A percentile compares a stretch with the other conserved stretches of the same genome.
phyloP scores from a whole-genome alignment of 2,888 invertebrate genomes.

The Plemyria rubiginata region DNA sequence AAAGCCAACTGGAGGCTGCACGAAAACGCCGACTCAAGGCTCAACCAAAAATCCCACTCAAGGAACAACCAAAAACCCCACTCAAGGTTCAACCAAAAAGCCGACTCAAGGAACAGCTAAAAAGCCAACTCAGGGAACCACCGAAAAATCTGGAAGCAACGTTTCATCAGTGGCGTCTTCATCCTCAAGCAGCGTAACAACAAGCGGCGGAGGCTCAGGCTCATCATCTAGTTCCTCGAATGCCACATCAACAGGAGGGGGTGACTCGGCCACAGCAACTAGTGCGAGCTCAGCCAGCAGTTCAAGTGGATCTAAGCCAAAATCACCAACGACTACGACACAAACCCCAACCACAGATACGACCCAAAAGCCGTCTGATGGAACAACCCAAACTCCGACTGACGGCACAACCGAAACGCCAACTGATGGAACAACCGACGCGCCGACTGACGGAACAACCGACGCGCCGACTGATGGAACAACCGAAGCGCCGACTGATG shows the following conservation, averaged over 20 bases:
- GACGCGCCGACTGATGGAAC: not conserved
- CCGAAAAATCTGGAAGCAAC: not conserved
- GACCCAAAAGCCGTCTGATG: no score
- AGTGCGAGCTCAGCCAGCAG: not conserved
- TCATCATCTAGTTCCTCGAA: not conserved
- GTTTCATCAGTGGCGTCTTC: not conserved
- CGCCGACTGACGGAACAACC: not conserved
- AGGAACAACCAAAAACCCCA: not conserved
- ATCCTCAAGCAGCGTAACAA: not conserved
- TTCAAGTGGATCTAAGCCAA: not conserved
- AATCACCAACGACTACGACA: not conserved
- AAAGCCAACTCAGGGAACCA: not conserved
- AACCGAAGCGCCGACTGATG: not conserved
- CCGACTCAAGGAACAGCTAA: not conserved
- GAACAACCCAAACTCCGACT: not conserved
- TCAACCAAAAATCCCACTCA: not conserved
- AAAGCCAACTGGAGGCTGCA: no score
- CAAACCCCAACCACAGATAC: not conserved
- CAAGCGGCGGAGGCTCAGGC: not conserved
- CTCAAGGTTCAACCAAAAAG: not conserved
- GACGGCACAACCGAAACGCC: not conserved
- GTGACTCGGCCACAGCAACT: not conserved
- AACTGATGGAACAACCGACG: not conserved
- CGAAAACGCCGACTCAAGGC: not conserved
- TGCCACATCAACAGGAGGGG: not conserved